Percentiles rank a stretch among this genome's conserved stretches.
These are phyloP conservation scores for Ferrisia virgata DNA, from an alignment of 2,888 invertebrate species.

Conservation along the genomic window DNA sequence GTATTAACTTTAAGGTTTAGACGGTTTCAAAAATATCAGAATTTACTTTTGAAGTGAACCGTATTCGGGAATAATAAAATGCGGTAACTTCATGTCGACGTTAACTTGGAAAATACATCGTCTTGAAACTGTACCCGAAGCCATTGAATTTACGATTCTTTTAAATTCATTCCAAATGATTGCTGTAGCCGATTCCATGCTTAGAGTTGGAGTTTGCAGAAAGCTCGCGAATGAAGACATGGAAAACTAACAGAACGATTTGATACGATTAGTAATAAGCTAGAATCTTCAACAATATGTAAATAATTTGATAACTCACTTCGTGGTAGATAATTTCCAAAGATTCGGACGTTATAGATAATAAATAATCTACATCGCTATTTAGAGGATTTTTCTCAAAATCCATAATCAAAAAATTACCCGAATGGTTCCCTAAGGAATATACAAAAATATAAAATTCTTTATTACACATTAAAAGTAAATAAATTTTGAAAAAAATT, in stretches of 20 bases:
- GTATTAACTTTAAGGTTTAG: neutral
- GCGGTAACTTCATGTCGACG: conserved; percentile 72
- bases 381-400: conserved; percentile 68
- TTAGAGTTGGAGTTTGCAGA: conserved; percentile 50
- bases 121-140: conserved; percentile 54
- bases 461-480: neutral
- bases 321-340: conserved; percentile 75
- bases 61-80: conserved; percentile 71
- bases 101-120: conserved; percentile 66
- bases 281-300: too few relatives aligned
- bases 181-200: conserved; percentile 52
- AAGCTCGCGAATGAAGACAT: conserved; percentile 69
- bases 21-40: conserved; percentile 38
- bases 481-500: neutral
- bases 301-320: conserved; percentile 55
- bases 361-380: conserved; percentile 65
- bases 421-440: conserved; percentile 60
- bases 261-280: too few relatives aligned
- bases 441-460: neutral
- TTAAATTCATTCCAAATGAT: conserved; percentile 52
- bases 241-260: too few relatives aligned
- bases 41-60: conserved; percentile 66
- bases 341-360: conserved; percentile 67
- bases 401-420: conserved; percentile 71
- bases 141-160: conserved; percentile 56